Base-by-base conservation (phyloP, 2,113 vertebrate genomes). In the Xiphophorus couchianus region DNA sequence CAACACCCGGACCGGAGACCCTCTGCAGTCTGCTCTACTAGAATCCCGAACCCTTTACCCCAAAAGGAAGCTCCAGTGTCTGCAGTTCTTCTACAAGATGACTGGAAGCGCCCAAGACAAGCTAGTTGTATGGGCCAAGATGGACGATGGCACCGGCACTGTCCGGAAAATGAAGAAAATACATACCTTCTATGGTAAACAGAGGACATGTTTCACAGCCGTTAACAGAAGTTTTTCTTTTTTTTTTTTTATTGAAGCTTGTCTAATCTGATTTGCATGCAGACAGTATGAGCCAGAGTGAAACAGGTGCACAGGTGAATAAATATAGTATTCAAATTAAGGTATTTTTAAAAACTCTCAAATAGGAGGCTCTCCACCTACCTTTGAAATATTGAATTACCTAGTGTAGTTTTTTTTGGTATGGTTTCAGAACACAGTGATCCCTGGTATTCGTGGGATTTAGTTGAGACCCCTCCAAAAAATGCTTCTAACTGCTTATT, bases 21-120 rank as follows among this genome's bases (percentile, higher is more conserved):
- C 74, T n/a, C 83, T 86, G 8, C 91, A 96, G 51, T 93, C 93
- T 3, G 97, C 97, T 19, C 2, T 98, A 65, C 89, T 99, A 25
- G 96, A 98, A 83, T 97, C 97, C 2, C 87, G 96, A 54, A 96
- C 95, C 75, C 95, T 98, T 30, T 97, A 97, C 76, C 97, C 97
- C 2, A 96, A 94, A 86, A 96, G 95, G 75, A 93, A 91, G 37
- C 76, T 94, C 31, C 97, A 97, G 84, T 98, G 97, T 76, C 94
- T 98, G 48, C 96, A 99, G 86, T 98, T 98, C 84, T 98, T 96
- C 92, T 98, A 97, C 6, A 97, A 93, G 87, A 96, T 95, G 92
- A 95, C 95, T 0, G 97, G 97, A 63, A 95, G 90, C 69, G 19
- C 62, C 4, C 86, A 86, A 25, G 97, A 99, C 86, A 94, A 91